Conservation (phyloP, 1,140 invertebrate genomes). For the Homarus americanus region DNA sequence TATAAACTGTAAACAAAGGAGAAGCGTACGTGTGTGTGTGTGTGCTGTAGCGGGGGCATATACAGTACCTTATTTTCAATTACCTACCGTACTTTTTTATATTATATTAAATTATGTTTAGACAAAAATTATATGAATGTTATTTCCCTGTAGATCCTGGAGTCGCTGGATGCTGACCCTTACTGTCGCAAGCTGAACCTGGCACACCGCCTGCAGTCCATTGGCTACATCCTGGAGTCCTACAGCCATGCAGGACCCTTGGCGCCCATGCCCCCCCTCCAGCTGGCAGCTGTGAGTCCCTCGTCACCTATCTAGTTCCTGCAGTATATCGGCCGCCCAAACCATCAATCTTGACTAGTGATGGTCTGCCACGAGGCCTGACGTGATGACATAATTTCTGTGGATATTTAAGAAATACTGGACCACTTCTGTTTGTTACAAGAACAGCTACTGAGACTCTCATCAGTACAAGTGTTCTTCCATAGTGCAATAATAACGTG, state of each 20-base stretch:
- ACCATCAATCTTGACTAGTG: no score
- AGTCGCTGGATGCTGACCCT: constrained; percentile 89
- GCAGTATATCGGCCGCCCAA: neutral
- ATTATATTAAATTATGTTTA: no score
- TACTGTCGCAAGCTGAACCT: constrained; percentile 92
- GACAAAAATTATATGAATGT: neutral
- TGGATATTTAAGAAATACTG: neutral
- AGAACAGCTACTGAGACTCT: constrained; percentile 41
- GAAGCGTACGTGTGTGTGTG: no score
- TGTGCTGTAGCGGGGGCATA: no score
- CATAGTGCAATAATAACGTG: constrained; percentile 59
- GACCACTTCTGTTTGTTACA: constrained; percentile 11
- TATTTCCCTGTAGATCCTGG: constrained; percentile 83
- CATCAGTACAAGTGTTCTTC: constrained; percentile 42
- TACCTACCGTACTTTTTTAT: no score
- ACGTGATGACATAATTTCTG: neutral
- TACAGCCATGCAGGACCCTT: constrained; percentile 75
- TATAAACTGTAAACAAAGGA: no score
- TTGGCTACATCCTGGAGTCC: constrained; percentile 89
- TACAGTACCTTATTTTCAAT: no score
- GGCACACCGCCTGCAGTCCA: constrained; percentile 92
- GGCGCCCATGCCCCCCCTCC: constrained; percentile 75
- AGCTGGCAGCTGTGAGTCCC: constrained; percentile 71
- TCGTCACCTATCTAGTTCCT: constrained; percentile 15
- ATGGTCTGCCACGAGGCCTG: no score